Evolutionary conservation across 2,797 vertebrate species (phyloP), one percentile per base, ranked within the genome.

Genomic region (Diglossa cyanea): DNA sequence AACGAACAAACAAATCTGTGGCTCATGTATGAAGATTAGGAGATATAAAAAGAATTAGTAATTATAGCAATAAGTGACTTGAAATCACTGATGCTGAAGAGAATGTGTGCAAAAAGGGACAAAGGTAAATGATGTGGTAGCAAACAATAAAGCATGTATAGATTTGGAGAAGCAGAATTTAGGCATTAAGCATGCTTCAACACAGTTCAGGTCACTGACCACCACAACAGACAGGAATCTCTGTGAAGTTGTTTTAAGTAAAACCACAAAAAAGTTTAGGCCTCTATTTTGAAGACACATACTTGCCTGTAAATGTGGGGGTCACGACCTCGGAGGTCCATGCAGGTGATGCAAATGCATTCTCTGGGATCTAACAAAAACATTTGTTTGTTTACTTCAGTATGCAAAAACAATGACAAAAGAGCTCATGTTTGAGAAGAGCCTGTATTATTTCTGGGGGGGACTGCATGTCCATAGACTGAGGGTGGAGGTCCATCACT

Each of bases 321-420:
- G 21, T 54, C 35, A 58, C 17, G 72, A 90, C 86, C 67, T 88
- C 7, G 4, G 86, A 76, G 39, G 24, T 90, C 63, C 30, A 6
- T 25, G 30, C 33, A 75, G 57, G 24, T 84, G 62, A 58, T 18
- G 31, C 50, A 84, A 65, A 57, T 17, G 13, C 7, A 23, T 68
- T 70, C 72, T 81, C 60, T 82, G 37, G 28, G 68, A 42, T 90
- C 82, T 74, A 84, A 82, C n/a, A 42, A 90, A 96, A 96, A 90
- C 20, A 68, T 44, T 76, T 75, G 7, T 37, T 50, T 86, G 33
- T 90, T 93, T 71, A 55, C 60, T 91, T 87, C 68, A 11, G 6
- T 28, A 76, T 42, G 26, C 65, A 94, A 72, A 72, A 33, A 4
- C 53, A 74, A 7, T 1, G 5, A 28, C 42, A 61, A 25, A 79